These are phyloP conservation scores for Avahi laniger DNA, from an alignment of 2,797 vertebrate species.

Conservation along the genomic window DNA sequence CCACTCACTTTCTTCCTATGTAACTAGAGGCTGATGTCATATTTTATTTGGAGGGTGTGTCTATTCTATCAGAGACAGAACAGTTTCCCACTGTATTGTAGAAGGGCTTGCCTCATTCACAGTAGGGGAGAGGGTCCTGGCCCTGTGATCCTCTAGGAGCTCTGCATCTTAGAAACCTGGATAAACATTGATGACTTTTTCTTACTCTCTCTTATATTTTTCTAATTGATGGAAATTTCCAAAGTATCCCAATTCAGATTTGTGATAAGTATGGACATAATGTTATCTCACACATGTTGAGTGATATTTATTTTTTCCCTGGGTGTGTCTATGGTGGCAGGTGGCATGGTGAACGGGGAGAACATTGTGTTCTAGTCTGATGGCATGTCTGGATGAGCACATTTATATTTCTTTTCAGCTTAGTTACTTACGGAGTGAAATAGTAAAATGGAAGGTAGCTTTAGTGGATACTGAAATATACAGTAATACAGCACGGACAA, in stretches of 20 bases:
- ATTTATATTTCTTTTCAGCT: neutral
- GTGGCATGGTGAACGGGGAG: neutral
- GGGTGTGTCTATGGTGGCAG: neutral
- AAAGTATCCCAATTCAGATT: neutral
- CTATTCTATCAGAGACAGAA: neutral
- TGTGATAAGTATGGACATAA: neutral
- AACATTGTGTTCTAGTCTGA: neutral
- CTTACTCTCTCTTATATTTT: neutral
- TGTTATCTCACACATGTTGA: neutral
- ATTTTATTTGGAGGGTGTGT: neutral
- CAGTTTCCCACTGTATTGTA: neutral
- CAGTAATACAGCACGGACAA: neutral
- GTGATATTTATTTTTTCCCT: neutral
- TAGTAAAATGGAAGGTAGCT: neutral
- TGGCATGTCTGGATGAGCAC: neutral
- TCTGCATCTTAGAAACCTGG: neutral
- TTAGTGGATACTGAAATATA: neutral
- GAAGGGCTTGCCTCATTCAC: neutral
- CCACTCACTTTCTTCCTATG: neutral
- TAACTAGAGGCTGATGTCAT: neutral
- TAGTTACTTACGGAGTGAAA: neutral
- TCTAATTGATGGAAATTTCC: neutral
- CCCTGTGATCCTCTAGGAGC: neutral
- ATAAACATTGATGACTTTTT: neutral
- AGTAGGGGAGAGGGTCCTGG: neutral